phyloP scores from a whole-genome alignment of 2,888 invertebrate species.

The Parochlus steinenii region DNA sequence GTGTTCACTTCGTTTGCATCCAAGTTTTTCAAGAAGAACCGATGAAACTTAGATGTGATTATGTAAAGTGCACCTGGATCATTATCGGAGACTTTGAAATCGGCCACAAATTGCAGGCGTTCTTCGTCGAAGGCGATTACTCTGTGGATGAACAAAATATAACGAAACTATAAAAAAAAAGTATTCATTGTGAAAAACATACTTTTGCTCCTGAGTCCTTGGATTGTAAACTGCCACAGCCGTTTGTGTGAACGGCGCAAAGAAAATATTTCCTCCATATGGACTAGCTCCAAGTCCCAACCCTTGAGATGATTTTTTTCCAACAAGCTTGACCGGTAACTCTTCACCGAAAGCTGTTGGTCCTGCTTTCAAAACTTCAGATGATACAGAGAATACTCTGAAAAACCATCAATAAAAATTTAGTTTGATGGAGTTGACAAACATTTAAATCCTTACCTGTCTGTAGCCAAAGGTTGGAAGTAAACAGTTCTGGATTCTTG shows the following conservation, averaged over 20 bases:
- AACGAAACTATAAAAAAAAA: slow-evolving; percentile 5
- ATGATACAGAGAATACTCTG: slow-evolving; percentile 61
- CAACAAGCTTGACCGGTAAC: slow-evolving; percentile 58
- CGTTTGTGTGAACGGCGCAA: slow-evolving; percentile 64
- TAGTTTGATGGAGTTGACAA: background rate
- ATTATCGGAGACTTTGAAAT: slow-evolving; percentile 46
- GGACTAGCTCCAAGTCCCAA: slow-evolving; percentile 56
- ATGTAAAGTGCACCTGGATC: slow-evolving; percentile 60
- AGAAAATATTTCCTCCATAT: slow-evolving; percentile 54
- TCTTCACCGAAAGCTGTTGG: slow-evolving; percentile 52
- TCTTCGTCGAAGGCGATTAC: slow-evolving; percentile 55
- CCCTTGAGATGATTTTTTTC: slow-evolving; percentile 72
- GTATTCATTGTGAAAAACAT: slow-evolving; percentile 15
- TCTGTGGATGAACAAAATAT: slow-evolving; percentile 27
- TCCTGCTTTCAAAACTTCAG: slow-evolving; percentile 52
- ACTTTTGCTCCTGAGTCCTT: slow-evolving; percentile 52
- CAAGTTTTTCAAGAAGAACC: slow-evolving; percentile 53
- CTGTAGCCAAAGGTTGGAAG: slow-evolving; percentile 51
- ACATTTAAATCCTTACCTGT: slow-evolving; percentile 29
- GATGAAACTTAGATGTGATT: slow-evolving; percentile 61
- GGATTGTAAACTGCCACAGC: slow-evolving; percentile 71
- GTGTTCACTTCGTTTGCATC: slow-evolving; percentile 53
- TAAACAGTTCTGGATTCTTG: slow-evolving; percentile 37
- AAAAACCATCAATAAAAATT: slow-evolving; percentile 17
- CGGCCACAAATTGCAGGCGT: slow-evolving; percentile 60